Evolutionary conservation across 2,888 invertebrate species (phyloP).

Genomic region (Noctua pronuba): DNA sequence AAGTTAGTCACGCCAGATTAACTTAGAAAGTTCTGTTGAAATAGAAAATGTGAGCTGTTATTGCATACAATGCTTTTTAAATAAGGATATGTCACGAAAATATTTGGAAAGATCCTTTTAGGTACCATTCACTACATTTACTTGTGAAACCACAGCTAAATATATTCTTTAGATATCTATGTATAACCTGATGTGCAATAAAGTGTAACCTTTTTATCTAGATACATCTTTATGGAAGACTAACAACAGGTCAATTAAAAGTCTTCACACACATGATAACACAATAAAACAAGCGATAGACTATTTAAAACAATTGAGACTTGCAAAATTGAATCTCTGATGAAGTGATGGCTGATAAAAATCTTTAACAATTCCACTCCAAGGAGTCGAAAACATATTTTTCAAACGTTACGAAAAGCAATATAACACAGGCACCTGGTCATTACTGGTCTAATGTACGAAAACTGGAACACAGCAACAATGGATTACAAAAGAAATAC

Average conservation of each 20-base stretch:
- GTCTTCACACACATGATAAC: constrained; percentile 25
- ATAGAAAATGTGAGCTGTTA: neutral
- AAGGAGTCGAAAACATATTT: constrained; percentile 40
- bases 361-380: neutral
- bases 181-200: neutral
- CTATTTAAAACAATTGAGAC: constrained; percentile 31
- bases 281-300: constrained; percentile 15
- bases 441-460: constrained; percentile 47
- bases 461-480: constrained; percentile 66
- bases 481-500: constrained; percentile 68
- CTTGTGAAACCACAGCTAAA: neutral
- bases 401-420: constrained; percentile 55
- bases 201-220: neutral
- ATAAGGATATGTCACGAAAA: neutral
- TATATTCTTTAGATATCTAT: neutral
- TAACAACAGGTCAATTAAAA: constrained; percentile 16
- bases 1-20: neutral
- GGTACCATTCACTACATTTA: neutral
- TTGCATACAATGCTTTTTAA: neutral
- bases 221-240: neutral
- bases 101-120: neutral
- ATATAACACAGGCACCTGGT: constrained; percentile 49
- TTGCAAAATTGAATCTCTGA: constrained; percentile 32
- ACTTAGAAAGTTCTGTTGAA: constrained; percentile 15
- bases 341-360: constrained; percentile 16